Evolutionary conservation across 1,140 invertebrate genomes (phyloP).

Genomic region (Drosophila obscura): DNA sequence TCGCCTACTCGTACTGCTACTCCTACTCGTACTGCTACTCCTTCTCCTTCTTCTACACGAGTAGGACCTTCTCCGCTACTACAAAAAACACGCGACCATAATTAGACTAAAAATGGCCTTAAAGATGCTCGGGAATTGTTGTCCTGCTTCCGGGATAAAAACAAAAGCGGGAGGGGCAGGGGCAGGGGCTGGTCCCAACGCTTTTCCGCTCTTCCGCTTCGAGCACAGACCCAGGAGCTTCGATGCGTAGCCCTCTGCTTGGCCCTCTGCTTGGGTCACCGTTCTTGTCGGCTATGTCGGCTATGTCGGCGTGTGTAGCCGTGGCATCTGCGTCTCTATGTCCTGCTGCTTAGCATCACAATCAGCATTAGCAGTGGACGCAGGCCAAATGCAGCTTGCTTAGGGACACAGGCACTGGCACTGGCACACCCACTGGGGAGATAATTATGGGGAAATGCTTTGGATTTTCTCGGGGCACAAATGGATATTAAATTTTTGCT

Average conservation of each 20-base stretch:
- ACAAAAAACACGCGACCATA: slow-evolving; percentile 22
- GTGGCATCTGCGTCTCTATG: slow-evolving; percentile 21
- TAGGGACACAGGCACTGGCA: slow-evolving; percentile 2
- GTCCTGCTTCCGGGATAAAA: background rate
- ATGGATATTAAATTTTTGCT: slow-evolving; percentile 58
- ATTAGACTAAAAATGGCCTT: slow-evolving; percentile 51
- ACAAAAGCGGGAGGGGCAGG: background rate
- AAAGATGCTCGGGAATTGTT: slow-evolving; percentile 16
- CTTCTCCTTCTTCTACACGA: no score
- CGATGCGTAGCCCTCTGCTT: no score
- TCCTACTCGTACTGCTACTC: no score
- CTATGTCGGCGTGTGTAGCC: slow-evolving; percentile 4
- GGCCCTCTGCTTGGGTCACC: no score
- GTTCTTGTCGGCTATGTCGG: no score
- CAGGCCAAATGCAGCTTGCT: background rate
- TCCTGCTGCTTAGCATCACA: slow-evolving; percentile 43
- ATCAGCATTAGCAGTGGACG: slow-evolving; percentile 32
- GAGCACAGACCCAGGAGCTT: background rate
- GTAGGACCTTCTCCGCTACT: no score
- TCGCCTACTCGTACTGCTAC: no score
- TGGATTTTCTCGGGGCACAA: slow-evolving; percentile 29
- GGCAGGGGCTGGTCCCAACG: no score
- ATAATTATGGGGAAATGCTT: slow-evolving; percentile 56
- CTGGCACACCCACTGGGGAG: slow-evolving; percentile 7
- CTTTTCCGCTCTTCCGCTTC: background rate